These are phyloP conservation scores for Saccostrea glomerata DNA, from an alignment of 1,140 invertebrate species.

Conservation along the genomic window DNA sequence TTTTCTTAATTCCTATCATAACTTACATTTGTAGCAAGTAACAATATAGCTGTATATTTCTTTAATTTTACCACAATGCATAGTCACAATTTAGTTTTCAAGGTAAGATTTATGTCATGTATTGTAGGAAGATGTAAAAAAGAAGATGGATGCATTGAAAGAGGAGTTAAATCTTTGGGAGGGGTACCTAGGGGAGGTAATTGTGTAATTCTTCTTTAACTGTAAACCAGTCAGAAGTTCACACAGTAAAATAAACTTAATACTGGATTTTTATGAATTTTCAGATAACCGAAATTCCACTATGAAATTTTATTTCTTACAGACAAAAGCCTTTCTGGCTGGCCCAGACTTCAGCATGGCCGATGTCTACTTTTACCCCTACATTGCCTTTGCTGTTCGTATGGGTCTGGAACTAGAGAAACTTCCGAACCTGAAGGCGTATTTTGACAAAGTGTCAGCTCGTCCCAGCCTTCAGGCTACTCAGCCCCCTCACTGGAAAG, in stretches of 20 bases:
- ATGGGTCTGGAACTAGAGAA: background rate
- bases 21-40: too few species aligned
- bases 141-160: background rate
- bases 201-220: background rate
- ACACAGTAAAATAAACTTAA: background rate
- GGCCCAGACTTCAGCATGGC: background rate
- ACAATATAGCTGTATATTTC: too few species aligned
- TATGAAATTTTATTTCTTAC: background rate
- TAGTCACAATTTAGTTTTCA: background rate
- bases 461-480: background rate
- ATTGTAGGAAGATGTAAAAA: background rate
- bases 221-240: background rate
- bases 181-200: conserved; percentile 22
- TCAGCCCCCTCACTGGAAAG: background rate
- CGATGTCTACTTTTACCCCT: background rate
- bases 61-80: too few species aligned
- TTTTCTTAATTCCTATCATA: too few species aligned
- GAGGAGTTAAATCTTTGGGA: conserved; percentile 3
- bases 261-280: background rate
- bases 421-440: background rate
- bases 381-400: background rate
- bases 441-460: background rate
- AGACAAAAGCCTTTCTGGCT: background rate
- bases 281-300: background rate
- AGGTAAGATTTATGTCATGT: background rate